Conservation (phyloP, 2,888 invertebrate species). For the Eugnorisma glareosa region DNA sequence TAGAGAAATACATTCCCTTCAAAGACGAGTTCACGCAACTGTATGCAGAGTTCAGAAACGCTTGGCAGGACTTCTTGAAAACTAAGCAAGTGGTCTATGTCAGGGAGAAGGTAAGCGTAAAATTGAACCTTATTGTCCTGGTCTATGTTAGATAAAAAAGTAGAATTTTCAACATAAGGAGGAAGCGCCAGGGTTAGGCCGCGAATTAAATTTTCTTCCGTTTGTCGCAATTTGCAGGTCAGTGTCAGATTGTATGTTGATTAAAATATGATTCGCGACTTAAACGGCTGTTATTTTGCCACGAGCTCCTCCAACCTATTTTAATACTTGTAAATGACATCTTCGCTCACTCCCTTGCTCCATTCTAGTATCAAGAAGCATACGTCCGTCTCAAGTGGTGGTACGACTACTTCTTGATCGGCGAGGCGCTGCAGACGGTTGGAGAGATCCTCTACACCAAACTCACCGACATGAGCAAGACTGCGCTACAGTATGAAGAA, state of each 20-base stretch:
- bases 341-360: neutral
- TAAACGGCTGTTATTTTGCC: neutral
- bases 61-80: slow-evolving; percentile 85
- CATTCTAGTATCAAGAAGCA: slow-evolving; percentile 85
- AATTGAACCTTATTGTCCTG: neutral
- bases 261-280: no score
- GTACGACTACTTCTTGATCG: slow-evolving; percentile 94
- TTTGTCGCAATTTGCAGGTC: no score
- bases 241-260: no score
- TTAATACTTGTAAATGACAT: neutral
- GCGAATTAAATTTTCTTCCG: no score
- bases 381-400: slow-evolving; percentile 93
- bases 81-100: slow-evolving; percentile 86
- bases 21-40: slow-evolving; percentile 85
- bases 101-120: slow-evolving; percentile 80
- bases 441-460: slow-evolving; percentile 93
- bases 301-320: neutral
- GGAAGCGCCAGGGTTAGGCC: no score
- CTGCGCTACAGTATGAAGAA: slow-evolving; percentile 95
- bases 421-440: slow-evolving; percentile 92
- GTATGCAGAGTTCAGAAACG: slow-evolving; percentile 84
- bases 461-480: slow-evolving; percentile 93
- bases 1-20: slow-evolving; percentile 87
- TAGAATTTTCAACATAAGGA: neutral
- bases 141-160: neutral